Percentiles rank a stretch among this genome's conserved stretches.
phyloP scores from a whole-genome alignment of 2,888 invertebrate genomes.

The Polymixis lichenea region DNA sequence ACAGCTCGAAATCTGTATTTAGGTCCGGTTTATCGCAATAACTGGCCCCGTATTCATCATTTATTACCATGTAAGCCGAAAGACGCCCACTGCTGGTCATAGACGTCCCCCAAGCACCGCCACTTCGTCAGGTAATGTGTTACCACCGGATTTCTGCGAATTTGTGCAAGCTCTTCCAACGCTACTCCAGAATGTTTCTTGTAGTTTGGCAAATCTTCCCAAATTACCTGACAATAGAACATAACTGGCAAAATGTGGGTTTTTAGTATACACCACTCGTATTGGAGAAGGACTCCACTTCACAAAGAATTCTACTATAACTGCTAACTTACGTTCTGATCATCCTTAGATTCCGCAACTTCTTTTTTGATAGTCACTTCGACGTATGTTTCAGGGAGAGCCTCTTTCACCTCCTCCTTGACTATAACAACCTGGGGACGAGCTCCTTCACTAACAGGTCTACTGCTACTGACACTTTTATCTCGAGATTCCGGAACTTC shows the following conservation, averaged over 20 bases:
- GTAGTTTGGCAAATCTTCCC: background rate
- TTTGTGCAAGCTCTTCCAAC: background rate
- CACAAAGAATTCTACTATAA: no score
- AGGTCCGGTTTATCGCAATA: background rate
- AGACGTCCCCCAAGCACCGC: background rate
- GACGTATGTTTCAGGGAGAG: no score
- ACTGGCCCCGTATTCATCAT: background rate
- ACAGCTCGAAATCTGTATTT: background rate
- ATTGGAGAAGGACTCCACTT: no score
- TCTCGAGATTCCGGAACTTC: slow-evolving; percentile 9
- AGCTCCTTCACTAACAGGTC: no score
- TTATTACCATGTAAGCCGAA: background rate
- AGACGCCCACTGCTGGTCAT: background rate
- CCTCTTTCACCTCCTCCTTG: no score
- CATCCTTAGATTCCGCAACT: no score
- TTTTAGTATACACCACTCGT: background rate
- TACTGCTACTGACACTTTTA: slow-evolving; percentile 12
- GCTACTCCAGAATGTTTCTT: background rate
- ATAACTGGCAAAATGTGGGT: background rate
- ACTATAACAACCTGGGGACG: no score
- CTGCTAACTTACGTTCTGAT: no score
- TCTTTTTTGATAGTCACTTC: no score
- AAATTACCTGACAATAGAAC: background rate
- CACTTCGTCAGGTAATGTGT: background rate
- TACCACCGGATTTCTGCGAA: background rate